These are phyloP conservation scores for Tetropium fuscum DNA, from an alignment of 2,888 invertebrate species.

Conservation along the genomic window DNA sequence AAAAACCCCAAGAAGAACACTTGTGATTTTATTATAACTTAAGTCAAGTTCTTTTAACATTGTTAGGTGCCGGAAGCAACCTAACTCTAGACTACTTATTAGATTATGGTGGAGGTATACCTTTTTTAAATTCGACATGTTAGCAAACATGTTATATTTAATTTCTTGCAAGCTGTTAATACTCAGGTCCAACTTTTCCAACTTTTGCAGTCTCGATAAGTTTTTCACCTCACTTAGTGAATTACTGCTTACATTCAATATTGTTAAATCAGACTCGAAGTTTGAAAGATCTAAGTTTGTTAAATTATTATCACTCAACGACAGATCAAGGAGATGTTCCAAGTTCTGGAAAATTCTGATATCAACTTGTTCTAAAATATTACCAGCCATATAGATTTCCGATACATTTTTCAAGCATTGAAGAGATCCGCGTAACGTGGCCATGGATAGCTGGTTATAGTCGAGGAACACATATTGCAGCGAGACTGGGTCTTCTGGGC, in stretches of 20 bases:
- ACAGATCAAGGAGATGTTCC: conserved; percentile 16
- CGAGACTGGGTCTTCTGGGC: conserved; percentile 22
- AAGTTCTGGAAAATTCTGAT: conserved; percentile 21
- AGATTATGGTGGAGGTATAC: conserved; percentile 26
- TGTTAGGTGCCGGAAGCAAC: conserved; percentile 31
- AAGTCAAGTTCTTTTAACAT: conserved; percentile 21
- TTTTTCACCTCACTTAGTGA: conserved; percentile 21
- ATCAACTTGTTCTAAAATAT: conserved; percentile 20
- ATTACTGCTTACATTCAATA: conserved; percentile 29
- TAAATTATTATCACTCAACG: conserved; percentile 28
- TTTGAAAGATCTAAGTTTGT: conserved; percentile 24
- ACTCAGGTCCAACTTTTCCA: conserved; percentile 29
- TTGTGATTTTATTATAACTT: conserved; percentile 27
- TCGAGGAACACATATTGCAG: conserved; percentile 25
- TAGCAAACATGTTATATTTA: conserved; percentile 21
- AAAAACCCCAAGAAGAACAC: conserved; percentile 24
- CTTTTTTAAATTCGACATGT: conserved; percentile 8
- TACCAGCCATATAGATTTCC: conserved; percentile 28
- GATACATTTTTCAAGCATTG: conserved; percentile 25
- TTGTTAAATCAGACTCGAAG: not conserved
- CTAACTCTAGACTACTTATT: conserved; percentile 27
- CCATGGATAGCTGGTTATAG: conserved; percentile 21
- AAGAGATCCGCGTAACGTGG: not conserved
- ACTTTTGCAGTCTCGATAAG: conserved; percentile 6
- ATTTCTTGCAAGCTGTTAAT: conserved; percentile 28